Evolutionary conservation across 2,113 vertebrate species (phyloP).

Genomic region (Rallus limicola): DNA sequence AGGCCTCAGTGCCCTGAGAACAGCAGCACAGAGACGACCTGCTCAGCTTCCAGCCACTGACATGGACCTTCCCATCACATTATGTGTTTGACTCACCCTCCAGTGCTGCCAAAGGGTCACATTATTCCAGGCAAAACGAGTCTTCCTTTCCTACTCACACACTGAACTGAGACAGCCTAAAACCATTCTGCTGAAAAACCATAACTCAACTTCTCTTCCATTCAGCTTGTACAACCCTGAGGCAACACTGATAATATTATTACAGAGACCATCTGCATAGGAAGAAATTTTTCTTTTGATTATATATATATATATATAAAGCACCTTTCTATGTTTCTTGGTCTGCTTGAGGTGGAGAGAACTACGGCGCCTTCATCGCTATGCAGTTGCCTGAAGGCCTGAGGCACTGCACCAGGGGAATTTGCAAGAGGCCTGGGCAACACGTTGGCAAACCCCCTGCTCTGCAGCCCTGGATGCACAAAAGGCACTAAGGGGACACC

Average conservation of each 20-base stretch:
- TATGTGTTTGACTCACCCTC: background rate
- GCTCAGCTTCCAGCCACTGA: background rate
- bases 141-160: background rate
- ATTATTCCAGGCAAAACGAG: background rate
- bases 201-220: constrained; percentile 12
- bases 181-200: background rate
- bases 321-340: background rate
- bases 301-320: too few relatives aligned
- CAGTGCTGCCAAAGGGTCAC: background rate
- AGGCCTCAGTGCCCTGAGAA: background rate
- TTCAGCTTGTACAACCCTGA: constrained; percentile 33
- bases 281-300: constrained; percentile 45
- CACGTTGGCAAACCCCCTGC: background rate
- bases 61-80: background rate
- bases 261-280: constrained; percentile 49
- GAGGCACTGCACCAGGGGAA: background rate
- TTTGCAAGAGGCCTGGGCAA: background rate
- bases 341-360: background rate
- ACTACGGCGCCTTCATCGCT: background rate
- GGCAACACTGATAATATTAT: constrained; percentile 45
- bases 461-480: background rate
- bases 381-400: background rate
- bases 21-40: background rate
- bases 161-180: background rate
- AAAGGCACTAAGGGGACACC: background rate